Evolutionary conservation across 2,113 vertebrate species (phyloP).

Genomic region (Hippocampus abdominalis): DNA sequence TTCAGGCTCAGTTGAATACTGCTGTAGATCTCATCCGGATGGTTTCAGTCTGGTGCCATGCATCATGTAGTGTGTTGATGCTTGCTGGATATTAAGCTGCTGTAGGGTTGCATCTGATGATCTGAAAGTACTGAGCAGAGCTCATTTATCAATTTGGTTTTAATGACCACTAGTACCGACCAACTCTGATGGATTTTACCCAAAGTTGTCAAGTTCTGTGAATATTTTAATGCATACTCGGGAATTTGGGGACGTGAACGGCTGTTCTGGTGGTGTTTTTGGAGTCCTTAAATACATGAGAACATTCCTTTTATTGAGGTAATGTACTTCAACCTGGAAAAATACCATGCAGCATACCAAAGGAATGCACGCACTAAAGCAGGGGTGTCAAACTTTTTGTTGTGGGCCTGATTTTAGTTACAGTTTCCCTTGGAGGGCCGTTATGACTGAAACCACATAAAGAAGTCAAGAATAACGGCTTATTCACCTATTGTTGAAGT

Average conservation of each 20-base stretch:
- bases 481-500: too few relatives aligned
- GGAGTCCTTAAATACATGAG: slow-evolving; percentile 3
- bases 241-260: not conserved
- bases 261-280: not conserved
- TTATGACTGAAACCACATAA: too few relatives aligned
- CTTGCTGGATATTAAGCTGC: not conserved
- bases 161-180: not conserved
- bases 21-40: not conserved
- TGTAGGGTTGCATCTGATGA: not conserved
- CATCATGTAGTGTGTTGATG: not conserved
- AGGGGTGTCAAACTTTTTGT: too few relatives aligned
- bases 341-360: slow-evolving; percentile 28
- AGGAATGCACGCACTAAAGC: slow-evolving; percentile 39
- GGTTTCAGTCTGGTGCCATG: not conserved
- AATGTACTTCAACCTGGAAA: slow-evolving; percentile 33
- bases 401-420: too few relatives aligned
- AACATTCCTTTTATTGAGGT: slow-evolving; percentile 13
- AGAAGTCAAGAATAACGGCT: too few relatives aligned
- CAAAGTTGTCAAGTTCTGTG: not conserved
- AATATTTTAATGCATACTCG: not conserved
- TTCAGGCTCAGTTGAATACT: not conserved
- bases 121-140: not conserved
- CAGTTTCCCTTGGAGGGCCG: too few relatives aligned
- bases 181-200: not conserved
- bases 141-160: slow-evolving; percentile 1